These are phyloP conservation scores for Stictonetta naevosa DNA, from an alignment of 2,113 vertebrate species.

Conservation along the genomic window DNA sequence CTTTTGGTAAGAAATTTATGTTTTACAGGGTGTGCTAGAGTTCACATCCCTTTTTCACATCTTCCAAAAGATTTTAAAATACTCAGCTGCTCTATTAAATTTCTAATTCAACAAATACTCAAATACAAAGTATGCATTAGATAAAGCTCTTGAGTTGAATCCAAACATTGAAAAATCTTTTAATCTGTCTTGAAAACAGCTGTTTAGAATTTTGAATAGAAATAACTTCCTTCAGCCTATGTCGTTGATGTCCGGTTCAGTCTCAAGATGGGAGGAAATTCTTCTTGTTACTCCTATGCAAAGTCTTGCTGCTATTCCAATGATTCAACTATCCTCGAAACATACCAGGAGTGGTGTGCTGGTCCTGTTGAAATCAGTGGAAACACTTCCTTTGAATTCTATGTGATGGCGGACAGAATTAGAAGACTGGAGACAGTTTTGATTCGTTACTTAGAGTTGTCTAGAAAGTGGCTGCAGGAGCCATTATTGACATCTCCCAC, in stretches of 20 bases:
- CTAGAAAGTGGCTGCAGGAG: neutral
- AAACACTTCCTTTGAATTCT: neutral
- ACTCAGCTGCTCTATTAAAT: conserved; percentile 75
- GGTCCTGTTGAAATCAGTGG: neutral
- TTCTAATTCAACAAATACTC: conserved; percentile 73
- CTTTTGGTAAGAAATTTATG: conserved; percentile 77
- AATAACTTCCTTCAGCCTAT: conserved; percentile 55
- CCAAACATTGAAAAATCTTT: conserved; percentile 60
- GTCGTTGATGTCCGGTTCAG: conserved; percentile 6
- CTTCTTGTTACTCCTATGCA: conserved; percentile 29
- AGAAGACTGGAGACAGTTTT: neutral
- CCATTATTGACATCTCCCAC: neutral
- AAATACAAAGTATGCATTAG: conserved; percentile 62
- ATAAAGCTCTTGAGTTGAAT: conserved; percentile 65
- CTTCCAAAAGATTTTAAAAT: conserved; percentile 78
- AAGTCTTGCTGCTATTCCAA: neutral
- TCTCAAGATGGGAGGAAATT: conserved; percentile 35
- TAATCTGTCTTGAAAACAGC: conserved; percentile 59
- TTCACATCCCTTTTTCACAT: conserved; percentile 77
- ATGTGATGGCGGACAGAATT: neutral
- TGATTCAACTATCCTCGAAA: neutral
- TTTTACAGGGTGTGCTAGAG: conserved; percentile 77
- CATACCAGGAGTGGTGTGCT: neutral
- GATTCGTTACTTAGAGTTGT: neutral
- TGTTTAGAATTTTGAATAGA: conserved; percentile 62